Evolutionary conservation across 2,113 vertebrate genomes (phyloP).

Genomic region (Notiomystis cincta): DNA sequence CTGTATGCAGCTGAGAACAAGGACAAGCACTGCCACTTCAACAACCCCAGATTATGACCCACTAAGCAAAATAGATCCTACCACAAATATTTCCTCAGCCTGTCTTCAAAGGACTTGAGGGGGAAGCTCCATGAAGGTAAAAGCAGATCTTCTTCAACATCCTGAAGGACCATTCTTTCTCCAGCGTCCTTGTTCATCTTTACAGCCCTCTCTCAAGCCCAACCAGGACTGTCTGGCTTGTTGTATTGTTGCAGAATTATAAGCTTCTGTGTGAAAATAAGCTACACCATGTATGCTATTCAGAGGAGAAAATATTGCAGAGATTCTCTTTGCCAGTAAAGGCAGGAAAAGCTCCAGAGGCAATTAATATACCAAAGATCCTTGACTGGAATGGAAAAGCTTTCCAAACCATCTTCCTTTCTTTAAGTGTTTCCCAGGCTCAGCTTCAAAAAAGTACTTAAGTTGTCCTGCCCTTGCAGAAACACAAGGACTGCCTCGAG

Average conservation of each 20-base stretch:
- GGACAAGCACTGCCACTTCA: background rate
- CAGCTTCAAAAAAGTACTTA: background rate
- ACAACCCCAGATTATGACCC: background rate
- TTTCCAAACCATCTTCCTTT: background rate
- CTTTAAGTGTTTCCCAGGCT: background rate
- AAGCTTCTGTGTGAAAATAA: background rate
- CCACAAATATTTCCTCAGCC: background rate
- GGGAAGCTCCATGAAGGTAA: background rate
- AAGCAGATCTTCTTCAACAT: background rate
- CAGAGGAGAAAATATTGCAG: background rate
- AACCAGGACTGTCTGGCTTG: background rate
- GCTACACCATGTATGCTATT: background rate
- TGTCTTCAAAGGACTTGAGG: background rate
- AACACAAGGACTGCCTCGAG: background rate
- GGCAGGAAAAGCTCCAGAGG: background rate
- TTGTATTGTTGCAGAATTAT: background rate
- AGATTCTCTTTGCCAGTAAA: background rate
- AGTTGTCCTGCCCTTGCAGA: background rate
- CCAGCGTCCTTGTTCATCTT: background rate
- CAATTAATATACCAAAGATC: background rate
- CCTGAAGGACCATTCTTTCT: background rate
- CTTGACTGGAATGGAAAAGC: background rate
- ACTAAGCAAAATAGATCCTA: background rate
- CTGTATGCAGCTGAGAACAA: background rate
- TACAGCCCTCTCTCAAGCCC: background rate